Evolutionary conservation across 2,113 vertebrate genomes (phyloP), one percentile per base, ranked within the genome.

Genomic region (Seriola aureovittata): DNA sequence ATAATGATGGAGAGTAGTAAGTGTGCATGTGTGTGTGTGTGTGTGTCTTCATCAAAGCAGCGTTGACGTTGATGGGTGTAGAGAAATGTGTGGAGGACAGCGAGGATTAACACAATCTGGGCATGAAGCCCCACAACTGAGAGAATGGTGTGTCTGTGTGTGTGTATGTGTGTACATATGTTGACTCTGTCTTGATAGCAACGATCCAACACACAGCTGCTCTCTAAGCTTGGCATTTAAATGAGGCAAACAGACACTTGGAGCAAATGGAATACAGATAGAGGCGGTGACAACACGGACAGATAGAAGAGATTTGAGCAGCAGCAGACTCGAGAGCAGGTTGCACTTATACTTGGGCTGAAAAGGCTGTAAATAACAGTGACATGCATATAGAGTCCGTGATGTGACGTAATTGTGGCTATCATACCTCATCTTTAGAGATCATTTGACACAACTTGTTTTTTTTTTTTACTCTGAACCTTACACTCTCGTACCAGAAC

Each of bases 91-190:
- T 87, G 91, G 91, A 91, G 90, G 92, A 92, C 92, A 92, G 90
- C 92, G 83, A 90, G 91, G 91, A 94, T 94, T 94, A 95, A 92
- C 93, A 94, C 93, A 91, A 94, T 93, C 93, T 92, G 92, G 93
- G 92, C 92, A 92, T 66, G 62, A 84, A 83, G 89, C 89, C 92
- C 81, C 87, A 73, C 77, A 79, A 89, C 80, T 87, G 71, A 87
- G 85, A 78, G 58, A 87, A 86, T 76, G 71, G 75, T 84, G 78
- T 70, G 77, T 66, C 64, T 78, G 81, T 76, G 88, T 70, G 88
- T 70, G 77, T 83, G 88, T 82, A 44, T 85, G 80, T 84, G 85
- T 80, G 78, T 78, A 69, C 86, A 74, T 78, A 81, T 89, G 90
- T 91, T 93, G 92, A 92, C 88, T 91, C 87, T 78, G 88, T 82